phyloP scores from a whole-genome alignment of 2,797 vertebrate genomes.

The Acestrorhynchus altus region DNA sequence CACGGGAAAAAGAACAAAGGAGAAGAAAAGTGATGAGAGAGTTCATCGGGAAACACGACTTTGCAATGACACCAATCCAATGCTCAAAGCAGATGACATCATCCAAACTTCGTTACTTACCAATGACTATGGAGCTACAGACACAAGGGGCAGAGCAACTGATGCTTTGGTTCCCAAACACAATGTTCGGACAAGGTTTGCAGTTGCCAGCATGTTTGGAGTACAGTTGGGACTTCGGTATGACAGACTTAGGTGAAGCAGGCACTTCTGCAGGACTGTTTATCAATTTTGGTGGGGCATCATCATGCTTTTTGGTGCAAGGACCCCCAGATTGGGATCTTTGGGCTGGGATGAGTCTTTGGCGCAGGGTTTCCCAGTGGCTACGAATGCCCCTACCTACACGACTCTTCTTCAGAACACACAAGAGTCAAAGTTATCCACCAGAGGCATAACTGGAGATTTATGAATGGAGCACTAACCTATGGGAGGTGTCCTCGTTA shows the following conservation, averaged over 20 bases:
- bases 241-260: slow-evolving; percentile 12
- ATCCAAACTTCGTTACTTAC: slow-evolving; percentile 65
- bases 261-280: neutral
- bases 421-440: slow-evolving; percentile 45
- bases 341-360: slow-evolving; percentile 49
- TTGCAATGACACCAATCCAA: neutral
- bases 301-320: neutral
- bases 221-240: neutral
- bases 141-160: slow-evolving; percentile 64
- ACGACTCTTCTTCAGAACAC: slow-evolving; percentile 52
- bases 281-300: slow-evolving; percentile 21
- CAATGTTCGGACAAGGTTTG: slow-evolving; percentile 49
- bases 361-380: slow-evolving; percentile 66
- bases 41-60: neutral
- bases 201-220: slow-evolving; percentile 38
- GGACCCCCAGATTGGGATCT: neutral
- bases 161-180: slow-evolving; percentile 62
- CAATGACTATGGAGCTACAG: slow-evolving; percentile 66
- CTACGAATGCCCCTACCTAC: slow-evolving; percentile 41
- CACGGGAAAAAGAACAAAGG: slow-evolving; percentile 40
- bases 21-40: slow-evolving; percentile 38
- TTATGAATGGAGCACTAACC: no score
- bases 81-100: slow-evolving; percentile 19
- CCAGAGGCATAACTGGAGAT: neutral
- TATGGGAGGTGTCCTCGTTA: no score